Evolutionary conservation across 2,888 invertebrate species (phyloP), one percentile per base, ranked within the genome.

Genomic region (Nysson spinosus): DNA sequence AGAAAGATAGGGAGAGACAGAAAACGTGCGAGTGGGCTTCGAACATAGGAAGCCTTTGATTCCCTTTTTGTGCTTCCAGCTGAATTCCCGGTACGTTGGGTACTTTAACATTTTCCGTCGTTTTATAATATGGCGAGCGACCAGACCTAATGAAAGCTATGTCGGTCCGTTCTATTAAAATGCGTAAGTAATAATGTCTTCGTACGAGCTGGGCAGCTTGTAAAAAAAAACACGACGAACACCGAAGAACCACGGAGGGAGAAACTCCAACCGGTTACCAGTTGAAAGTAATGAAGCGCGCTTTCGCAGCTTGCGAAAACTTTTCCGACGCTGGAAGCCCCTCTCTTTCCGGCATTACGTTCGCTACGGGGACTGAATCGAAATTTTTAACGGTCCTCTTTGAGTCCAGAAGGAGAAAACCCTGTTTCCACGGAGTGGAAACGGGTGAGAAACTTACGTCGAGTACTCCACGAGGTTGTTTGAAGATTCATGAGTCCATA

Each of bases 211-310:
- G 19, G 20, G 34, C 35, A 19, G 19, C 19, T 46, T n/a, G 20
- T 5, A 14, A 47, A 47, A 24, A 14, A 35, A 47, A 24, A 19
- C 9, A 30, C 4, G 17, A 17, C 9, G 34, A 35, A 6, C 24
- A n/a, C n/a, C n/a, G 17, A 17, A 39, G 28, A 9, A 16, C 6
- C 19, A 12, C 24, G 14, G 28, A 24, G 26, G 40, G 44, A 32
- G 42, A 16, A 26, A 28, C 19, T 32, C 39, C 16, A 17, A 30
- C 19, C 12, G 39, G 24, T 34, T 37, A 20, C n/a, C n/a, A n/a
- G n/a, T n/a, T n/a, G 32, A 62, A 52, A 32, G 55, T 72, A 68
- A 68, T 72, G 68, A 72, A 64, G 57, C 60, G 24, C 42, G 51
- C 42, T 51, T 40, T 35, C 37, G 28, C 20, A 43, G 39, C 55